phyloP scores from a whole-genome alignment of 2,797 vertebrate genomes.

The Cossypha niveicapilla region DNA sequence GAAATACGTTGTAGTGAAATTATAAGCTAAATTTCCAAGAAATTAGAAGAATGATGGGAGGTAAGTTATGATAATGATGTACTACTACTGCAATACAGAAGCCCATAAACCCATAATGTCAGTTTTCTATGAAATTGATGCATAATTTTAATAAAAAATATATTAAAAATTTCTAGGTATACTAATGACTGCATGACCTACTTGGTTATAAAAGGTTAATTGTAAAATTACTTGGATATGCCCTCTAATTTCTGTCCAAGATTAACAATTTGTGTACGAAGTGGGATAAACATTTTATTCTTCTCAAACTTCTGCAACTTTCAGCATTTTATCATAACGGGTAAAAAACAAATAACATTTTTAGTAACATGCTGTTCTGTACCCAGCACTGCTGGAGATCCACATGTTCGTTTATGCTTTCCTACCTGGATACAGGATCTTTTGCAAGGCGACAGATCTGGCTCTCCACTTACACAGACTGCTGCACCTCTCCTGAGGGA shows the following conservation, averaged over 20 bases:
- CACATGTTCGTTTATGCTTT: neutral
- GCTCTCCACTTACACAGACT: neutral
- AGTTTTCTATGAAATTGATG: neutral
- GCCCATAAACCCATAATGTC: neutral
- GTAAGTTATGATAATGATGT: neutral
- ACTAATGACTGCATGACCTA: neutral
- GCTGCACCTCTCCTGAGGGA: neutral
- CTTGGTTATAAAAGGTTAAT: neutral
- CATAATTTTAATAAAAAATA: neutral
- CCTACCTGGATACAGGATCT: neutral
- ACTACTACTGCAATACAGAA: neutral
- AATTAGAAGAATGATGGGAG: neutral
- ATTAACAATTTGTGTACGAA: neutral
- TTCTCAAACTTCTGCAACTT: neutral
- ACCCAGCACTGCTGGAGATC: neutral
- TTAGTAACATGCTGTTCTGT: rapidly evolving
- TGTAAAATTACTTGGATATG: neutral
- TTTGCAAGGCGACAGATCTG: rapidly evolving
- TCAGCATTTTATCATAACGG: rapidly evolving
- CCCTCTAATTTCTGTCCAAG: neutral
- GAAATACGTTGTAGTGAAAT: neutral
- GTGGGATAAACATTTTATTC: neutral
- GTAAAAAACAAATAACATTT: neutral
- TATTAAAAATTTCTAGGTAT: neutral
- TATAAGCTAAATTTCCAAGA: neutral